These are phyloP conservation scores for Drosophila engyochracea DNA, from an alignment of 2,888 invertebrate species.

Conservation along the genomic window DNA sequence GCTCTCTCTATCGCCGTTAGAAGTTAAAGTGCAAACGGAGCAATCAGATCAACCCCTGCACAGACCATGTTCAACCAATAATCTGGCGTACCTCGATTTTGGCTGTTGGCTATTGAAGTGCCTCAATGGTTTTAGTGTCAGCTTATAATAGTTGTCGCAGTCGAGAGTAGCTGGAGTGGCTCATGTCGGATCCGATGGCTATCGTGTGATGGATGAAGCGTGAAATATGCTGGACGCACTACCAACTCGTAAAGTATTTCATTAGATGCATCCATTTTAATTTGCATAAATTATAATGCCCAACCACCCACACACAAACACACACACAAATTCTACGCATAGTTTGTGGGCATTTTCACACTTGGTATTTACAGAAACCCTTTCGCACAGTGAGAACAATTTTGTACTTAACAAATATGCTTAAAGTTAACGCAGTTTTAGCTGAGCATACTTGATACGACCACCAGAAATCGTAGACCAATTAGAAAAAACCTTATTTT, in stretches of 20 bases:
- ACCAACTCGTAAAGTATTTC: conserved; percentile 16
- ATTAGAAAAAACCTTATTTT: background rate
- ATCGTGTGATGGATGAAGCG: conserved; percentile 70
- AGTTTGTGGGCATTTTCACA: conserved; percentile 13
- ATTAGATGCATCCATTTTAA: conserved; percentile 22
- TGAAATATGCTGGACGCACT: conserved; percentile 57
- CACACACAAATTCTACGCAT: conserved; percentile 27
- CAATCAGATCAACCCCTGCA: conserved; percentile 69
- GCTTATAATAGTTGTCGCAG: conserved; percentile 80
- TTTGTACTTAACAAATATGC: background rate
- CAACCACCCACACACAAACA: background rate
- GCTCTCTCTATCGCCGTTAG: conserved; percentile 13
- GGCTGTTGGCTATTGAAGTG: conserved; percentile 65
- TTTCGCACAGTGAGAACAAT: conserved; percentile 4
- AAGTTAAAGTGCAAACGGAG: conserved; percentile 70
- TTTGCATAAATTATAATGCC: conserved; percentile 60
- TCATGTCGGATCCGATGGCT: conserved; percentile 46
- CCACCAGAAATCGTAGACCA: background rate
- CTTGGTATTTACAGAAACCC: conserved; percentile 24
- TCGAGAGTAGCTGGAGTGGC: conserved; percentile 8
- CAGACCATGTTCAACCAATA: conserved; percentile 23
- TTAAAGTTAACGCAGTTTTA: background rate
- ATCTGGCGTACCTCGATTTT: conserved; percentile 2
- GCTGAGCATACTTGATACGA: background rate
- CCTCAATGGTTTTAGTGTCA: conserved; percentile 76